Conservation (phyloP, 2,113 vertebrate species). For the Casuarius casuarius region DNA sequence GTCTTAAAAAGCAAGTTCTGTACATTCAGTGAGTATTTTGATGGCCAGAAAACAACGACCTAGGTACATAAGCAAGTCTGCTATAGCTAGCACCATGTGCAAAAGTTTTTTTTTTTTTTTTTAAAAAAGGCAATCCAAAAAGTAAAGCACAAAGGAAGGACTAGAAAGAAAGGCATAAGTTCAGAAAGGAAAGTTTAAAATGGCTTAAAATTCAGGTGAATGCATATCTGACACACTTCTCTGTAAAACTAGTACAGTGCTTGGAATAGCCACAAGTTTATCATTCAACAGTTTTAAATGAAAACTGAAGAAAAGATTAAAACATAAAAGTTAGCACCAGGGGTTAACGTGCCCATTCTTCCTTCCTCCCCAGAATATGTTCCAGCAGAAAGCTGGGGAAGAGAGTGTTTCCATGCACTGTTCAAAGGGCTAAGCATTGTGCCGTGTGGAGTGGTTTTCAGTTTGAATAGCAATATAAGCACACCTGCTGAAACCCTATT, state of each 20-base stretch:
- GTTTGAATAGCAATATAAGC: constrained; percentile 20
- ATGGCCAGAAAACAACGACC: constrained; percentile 49
- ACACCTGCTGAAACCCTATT: constrained; percentile 76
- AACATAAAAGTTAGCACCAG: not conserved
- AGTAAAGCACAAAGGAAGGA: not conserved
- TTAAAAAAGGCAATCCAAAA: not conserved
- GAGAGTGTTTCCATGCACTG: not conserved
- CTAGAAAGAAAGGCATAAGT: not conserved
- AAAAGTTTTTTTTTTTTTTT: not conserved
- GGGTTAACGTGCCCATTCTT: not conserved
- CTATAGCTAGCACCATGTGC: not conserved
- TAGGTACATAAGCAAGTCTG: not conserved
- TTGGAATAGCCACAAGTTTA: not conserved
- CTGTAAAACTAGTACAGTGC: not conserved
- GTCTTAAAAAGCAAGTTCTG: constrained; percentile 2
- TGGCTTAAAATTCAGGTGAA: not conserved
- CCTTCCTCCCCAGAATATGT: not conserved
- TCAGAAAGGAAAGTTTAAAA: not conserved
- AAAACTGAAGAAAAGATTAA: not conserved
- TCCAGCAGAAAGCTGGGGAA: not conserved
- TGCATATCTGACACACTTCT: not conserved
- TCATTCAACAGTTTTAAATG: not conserved
- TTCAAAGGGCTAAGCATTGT: constrained; percentile 35
- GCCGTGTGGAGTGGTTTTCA: not conserved
- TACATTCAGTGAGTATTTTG: constrained; percentile 19